phyloP scores from a whole-genome alignment of 92 coral and sea anemone genomes.

The Pocillopora meandrina region DNA sequence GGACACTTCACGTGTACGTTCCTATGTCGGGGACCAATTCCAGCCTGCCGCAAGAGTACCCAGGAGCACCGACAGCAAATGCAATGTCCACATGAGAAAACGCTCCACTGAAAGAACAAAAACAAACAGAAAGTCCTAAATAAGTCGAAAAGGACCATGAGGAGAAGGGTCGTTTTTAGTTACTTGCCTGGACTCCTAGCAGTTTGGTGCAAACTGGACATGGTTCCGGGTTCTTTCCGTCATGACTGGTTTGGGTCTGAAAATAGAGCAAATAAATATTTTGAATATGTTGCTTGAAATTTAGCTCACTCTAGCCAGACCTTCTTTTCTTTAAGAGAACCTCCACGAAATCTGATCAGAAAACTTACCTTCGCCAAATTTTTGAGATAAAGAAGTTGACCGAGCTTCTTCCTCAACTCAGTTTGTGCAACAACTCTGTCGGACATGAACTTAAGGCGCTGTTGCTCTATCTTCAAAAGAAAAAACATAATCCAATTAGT shows the following conservation, averaged over 20 bases:
- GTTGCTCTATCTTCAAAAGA: constrained; percentile 70
- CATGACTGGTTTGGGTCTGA: constrained; percentile 75
- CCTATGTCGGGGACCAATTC: constrained; percentile 79
- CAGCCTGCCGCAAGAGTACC: constrained; percentile 92
- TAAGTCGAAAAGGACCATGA: not conserved
- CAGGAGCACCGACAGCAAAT: constrained; percentile 94
- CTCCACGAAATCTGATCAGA: not conserved
- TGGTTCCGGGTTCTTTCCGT: constrained; percentile 90
- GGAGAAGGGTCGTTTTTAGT: not conserved
- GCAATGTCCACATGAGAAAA: constrained; percentile 96
- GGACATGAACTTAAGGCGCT: constrained; percentile 84
- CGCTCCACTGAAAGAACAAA: constrained; percentile 86
- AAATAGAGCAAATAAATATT: constrained; percentile 4
- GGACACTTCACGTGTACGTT: constrained; percentile 92
- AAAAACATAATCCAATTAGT: not conserved
- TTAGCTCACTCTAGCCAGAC: no score
- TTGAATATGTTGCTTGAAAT: not conserved
- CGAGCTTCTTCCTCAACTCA: constrained; percentile 80
- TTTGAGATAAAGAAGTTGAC: constrained; percentile 87
- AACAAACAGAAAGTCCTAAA: not conserved
- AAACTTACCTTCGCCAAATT: constrained; percentile 87
- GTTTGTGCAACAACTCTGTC: constrained; percentile 83
- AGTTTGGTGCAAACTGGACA: constrained; percentile 93
- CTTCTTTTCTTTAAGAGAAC: no score
- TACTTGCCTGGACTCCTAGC: constrained; percentile 87